A percentile compares a stretch with the other conserved stretches of the same genome.
These are phyloP conservation scores for Petrosia ficiformis DNA, from an alignment of 37 sponge, comb jelly and placozoan genomes.

Conservation along the genomic window DNA sequence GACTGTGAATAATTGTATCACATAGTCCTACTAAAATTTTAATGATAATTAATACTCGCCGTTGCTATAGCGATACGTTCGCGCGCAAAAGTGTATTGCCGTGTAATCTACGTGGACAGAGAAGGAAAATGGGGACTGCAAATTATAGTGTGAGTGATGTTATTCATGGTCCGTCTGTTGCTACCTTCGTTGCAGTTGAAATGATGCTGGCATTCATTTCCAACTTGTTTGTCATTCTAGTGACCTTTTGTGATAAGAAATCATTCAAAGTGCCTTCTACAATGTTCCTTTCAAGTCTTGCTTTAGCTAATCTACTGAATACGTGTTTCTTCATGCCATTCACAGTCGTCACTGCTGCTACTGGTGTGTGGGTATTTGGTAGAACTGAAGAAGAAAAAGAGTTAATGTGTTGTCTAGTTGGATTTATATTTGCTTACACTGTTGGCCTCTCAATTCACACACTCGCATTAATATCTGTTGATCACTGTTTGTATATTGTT, in stretches of 20 bases:
- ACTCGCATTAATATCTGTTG: slow-evolving; percentile 22
- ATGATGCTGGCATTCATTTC: background rate
- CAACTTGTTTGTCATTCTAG: slow-evolving; percentile 7
- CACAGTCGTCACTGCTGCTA: slow-evolving; percentile 6
- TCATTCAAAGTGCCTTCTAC: slow-evolving; percentile 14
- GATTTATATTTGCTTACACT: slow-evolving; percentile 11
- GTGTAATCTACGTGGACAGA: too few species aligned
- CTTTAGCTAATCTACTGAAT: slow-evolving; percentile 16
- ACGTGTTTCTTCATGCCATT: slow-evolving; percentile 22
- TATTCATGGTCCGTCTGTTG: too few species aligned
- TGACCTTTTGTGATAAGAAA: background rate
- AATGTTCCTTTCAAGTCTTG: slow-evolving; percentile 19
- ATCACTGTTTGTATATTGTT: slow-evolving; percentile 15
- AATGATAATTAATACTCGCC: too few species aligned
- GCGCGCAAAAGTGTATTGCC: too few species aligned
- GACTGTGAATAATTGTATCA: too few species aligned
- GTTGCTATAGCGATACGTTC: too few species aligned
- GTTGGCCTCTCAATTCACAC: slow-evolving; percentile 5
- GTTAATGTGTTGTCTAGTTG: slow-evolving; percentile 1
- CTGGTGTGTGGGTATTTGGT: slow-evolving; percentile 31
- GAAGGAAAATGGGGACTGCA: too few species aligned
- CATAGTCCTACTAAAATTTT: too few species aligned
- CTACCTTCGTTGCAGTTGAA: too few species aligned
- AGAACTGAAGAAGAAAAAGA: background rate
- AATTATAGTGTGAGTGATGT: too few species aligned